phyloP scores from a whole-genome alignment of 2,797 vertebrate genomes.

The Ctenopoma multispine region DNA sequence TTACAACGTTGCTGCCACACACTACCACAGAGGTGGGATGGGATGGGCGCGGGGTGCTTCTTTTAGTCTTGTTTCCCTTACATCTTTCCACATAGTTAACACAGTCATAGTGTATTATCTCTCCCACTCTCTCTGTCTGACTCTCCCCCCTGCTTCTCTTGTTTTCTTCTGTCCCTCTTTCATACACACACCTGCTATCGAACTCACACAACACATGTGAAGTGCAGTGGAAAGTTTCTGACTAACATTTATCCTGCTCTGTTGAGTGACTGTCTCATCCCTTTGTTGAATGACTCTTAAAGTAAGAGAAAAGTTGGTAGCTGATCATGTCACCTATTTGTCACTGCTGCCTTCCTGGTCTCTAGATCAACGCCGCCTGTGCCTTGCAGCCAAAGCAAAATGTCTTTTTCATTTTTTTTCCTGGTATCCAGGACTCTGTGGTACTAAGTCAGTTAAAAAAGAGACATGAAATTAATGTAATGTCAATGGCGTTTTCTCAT shows the following conservation, averaged over 20 bases:
- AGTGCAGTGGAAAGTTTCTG: constrained; percentile 68
- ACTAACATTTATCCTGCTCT: constrained; percentile 62
- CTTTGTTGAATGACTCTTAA: constrained; percentile 47
- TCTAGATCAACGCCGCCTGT: constrained; percentile 38
- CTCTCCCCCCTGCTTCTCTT: constrained; percentile 26
- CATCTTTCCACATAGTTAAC: constrained; percentile 77
- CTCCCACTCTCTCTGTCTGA: constrained; percentile 35
- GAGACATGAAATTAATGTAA: constrained; percentile 84
- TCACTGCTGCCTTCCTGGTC: constrained; percentile 63
- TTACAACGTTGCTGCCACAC: constrained; percentile 86
- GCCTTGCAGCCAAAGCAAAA: constrained; percentile 60
- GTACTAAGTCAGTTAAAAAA: constrained; percentile 79
- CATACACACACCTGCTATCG: constrained; percentile 51
- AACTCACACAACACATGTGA: constrained; percentile 43
- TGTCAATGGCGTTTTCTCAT: constrained; percentile 81
- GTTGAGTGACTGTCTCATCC: constrained; percentile 34
- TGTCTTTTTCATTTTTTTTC: constrained; percentile 39
- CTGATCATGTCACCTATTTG: constrained; percentile 61
- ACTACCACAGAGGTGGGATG: constrained; percentile 82
- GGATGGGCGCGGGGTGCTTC: constrained; percentile 77
- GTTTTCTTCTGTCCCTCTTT: constrained; percentile 43
- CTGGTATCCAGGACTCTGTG: constrained; percentile 62
- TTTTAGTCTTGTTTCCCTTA: constrained; percentile 80
- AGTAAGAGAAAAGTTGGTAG: constrained; percentile 56
- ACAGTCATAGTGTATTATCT: constrained; percentile 65